Evolutionary conservation across 2,888 invertebrate species (phyloP).

Genomic region (Phymatocera aterrima): DNA sequence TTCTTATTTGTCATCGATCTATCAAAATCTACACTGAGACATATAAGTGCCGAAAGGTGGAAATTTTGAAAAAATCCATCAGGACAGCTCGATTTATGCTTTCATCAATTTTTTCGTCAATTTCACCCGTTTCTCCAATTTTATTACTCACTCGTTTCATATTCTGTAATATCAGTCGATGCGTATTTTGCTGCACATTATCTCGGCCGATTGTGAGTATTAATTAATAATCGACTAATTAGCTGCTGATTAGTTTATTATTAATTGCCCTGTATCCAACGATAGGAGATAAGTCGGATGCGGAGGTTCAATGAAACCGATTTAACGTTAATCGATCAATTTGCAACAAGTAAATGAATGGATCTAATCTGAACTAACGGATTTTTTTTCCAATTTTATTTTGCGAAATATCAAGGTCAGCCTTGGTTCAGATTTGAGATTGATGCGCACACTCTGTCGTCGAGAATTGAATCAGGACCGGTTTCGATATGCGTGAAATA

Average conservation of each 20-base stretch:
- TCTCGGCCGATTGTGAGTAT: not conserved
- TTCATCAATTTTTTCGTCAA: not conserved
- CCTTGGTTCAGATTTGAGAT: not conserved
- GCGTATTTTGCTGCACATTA: not conserved
- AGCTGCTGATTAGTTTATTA: not conserved
- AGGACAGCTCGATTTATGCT: no score
- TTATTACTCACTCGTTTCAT: no score
- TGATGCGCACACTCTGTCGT: not conserved
- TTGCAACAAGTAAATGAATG: not conserved
- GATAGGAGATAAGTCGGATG: not conserved
- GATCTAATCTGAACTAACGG: not conserved
- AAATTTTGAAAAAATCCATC: no score
- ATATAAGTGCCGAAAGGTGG: no score
- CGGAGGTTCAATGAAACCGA: not conserved
- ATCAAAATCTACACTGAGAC: no score
- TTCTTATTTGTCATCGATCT: no score
- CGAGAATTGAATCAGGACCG: not conserved
- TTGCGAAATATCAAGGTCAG: not conserved
- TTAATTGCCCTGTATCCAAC: not conserved
- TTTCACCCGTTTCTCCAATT: not conserved
- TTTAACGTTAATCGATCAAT: not conserved
- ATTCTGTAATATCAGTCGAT: not conserved
- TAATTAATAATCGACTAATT: constrained; percentile 11
- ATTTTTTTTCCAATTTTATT: not conserved
- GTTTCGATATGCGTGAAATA: not conserved